Evolutionary conservation across 2,113 vertebrate species (phyloP), one percentile per base, ranked within the genome.

Genomic region (Dicaeum eximium): DNA sequence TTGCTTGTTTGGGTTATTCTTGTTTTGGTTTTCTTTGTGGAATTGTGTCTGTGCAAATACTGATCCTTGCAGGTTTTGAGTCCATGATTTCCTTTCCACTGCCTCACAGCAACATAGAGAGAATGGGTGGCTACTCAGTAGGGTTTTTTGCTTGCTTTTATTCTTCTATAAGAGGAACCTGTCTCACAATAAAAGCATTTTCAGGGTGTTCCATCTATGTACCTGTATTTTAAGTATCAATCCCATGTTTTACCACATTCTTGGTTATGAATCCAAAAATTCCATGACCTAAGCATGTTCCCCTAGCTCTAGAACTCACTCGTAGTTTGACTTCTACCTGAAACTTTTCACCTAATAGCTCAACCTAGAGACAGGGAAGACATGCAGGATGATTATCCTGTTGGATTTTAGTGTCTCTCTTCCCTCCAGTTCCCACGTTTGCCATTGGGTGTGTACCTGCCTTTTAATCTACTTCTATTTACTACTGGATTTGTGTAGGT

Each of bases 201-300:
- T 35, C 25, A 70, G 48, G 37, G 10, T 2, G 0, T 69, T 75
- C 56, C 37, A 30, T 60, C 30, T 50, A 9, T 5, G 12, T 10
- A 42, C 20, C 38, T 72, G 21, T 35, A 65, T 37, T 66, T 70
- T 42, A 70, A 48, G 8, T 66, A 22, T 51, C 27, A 11, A 15
- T 62, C 27, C 13, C 30, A 2, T 3, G 10, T 73, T 66, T 77
- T 65, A 58, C 42, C 3, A 1, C 0, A 0, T 38, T 80, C 48
- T 50, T 58, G 27, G 7, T 61, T 57, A 35, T 57, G 31, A n/a
- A 80, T 22, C 45, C 21, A 38, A 38, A 51, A 27, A 21, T 60
- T 48, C 53, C 20, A 13, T 6, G 6, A 58, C 20, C 23, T 57
- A 19, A 51, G 45, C 21, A 24, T 1, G 0, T 38, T 48, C 31